These are phyloP conservation scores for Saccopteryx bilineata DNA, from an alignment of 2,113 vertebrate species.

Conservation along the genomic window DNA sequence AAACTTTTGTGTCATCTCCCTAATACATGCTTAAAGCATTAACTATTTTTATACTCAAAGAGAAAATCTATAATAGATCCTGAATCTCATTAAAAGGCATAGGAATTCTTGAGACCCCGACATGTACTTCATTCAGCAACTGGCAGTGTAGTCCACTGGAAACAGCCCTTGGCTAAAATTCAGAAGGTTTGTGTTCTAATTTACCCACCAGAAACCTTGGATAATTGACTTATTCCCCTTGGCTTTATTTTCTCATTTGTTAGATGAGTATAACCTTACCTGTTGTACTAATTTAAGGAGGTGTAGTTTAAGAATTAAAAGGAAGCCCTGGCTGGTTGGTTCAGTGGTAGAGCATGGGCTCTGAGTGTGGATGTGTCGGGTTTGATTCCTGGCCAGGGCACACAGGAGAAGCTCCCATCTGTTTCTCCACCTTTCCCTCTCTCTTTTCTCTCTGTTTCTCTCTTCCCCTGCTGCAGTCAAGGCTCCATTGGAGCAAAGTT, in stretches of 20 bases:
- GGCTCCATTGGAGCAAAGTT: no score
- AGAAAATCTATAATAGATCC: slow-evolving; percentile 12
- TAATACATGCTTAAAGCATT: neutral
- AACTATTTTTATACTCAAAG: neutral
- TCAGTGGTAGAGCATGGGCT: no score
- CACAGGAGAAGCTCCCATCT: no score
- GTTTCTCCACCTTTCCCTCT: no score
- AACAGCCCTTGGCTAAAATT: neutral
- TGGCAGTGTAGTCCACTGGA: neutral
- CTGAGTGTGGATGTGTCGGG: no score
- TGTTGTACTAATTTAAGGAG: neutral
- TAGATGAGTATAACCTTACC: neutral
- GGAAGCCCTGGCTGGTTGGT: neutral
- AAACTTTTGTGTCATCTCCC: neutral
- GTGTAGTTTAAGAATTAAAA: slow-evolving; percentile 8
- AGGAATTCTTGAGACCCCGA: slow-evolving; percentile 8
- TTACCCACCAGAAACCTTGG: neutral
- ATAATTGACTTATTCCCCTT: neutral
- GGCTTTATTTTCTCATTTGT: neutral
- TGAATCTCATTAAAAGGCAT: neutral
- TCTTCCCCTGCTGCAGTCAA: no score
- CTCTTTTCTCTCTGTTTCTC: no score
- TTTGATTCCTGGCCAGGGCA: no score
- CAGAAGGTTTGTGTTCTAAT: neutral
- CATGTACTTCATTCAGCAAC: neutral